Evolutionary conservation across 2,888 invertebrate genomes (phyloP).

Genomic region (Yponomeuta cagnagella): DNA sequence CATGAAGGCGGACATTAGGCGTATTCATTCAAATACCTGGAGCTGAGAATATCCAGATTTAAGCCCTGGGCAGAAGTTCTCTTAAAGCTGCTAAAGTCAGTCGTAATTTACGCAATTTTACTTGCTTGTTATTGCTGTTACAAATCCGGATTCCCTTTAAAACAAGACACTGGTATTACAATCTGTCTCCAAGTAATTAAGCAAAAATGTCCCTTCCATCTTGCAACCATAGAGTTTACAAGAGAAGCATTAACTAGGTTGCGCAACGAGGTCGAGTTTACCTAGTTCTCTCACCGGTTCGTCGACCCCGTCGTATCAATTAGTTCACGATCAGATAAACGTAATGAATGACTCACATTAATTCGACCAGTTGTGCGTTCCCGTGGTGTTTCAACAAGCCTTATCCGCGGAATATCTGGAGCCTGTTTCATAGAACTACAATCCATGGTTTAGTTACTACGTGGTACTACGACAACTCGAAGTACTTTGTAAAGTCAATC

Average conservation of each 20-base stretch:
- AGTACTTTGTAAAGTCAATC: too few species aligned
- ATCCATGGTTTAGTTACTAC: too few species aligned
- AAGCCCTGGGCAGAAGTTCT: too few species aligned
- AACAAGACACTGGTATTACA: not conserved
- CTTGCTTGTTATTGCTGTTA: not conserved
- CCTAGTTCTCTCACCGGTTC: slow-evolving; percentile 13
- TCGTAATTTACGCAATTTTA: not conserved
- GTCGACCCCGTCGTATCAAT: slow-evolving; percentile 17
- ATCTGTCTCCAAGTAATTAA: not conserved
- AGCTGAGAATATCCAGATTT: too few species aligned
- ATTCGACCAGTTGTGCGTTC: not conserved
- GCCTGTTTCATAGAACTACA: not conserved
- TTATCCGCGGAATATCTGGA: not conserved
- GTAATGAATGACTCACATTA: slow-evolving; percentile 7
- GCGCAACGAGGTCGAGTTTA: not conserved
- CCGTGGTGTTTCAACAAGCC: not conserved
- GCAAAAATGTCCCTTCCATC: not conserved
- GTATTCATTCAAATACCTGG: not conserved
- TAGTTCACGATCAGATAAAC: slow-evolving; percentile 16
- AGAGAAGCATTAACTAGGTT: not conserved
- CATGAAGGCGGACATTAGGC: not conserved
- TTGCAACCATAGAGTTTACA: not conserved
- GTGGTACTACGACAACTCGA: too few species aligned
- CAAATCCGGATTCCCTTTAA: not conserved
- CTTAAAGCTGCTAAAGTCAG: not conserved